phyloP scores from a whole-genome alignment of 2,888 invertebrate species.

The Frankliniella intonsa region DNA sequence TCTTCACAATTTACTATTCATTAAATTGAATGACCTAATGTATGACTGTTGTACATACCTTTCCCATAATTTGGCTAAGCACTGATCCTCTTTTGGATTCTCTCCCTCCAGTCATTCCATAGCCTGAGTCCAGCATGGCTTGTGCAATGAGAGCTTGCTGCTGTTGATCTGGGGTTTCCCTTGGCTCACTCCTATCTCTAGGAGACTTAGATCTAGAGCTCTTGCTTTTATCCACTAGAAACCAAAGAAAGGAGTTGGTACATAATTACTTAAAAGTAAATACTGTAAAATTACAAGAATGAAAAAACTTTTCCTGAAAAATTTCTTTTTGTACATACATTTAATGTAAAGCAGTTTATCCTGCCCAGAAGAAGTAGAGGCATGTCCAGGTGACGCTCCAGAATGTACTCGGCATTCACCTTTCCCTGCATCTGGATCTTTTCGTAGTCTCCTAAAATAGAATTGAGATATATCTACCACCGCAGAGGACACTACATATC shows the following conservation, averaged over 20 bases:
- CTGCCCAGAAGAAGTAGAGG: not conserved
- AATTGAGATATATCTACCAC: not conserved
- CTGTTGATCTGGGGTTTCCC: not conserved
- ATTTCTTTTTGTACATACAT: not conserved
- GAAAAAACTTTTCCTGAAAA: not conserved
- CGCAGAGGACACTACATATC: constrained; percentile 32
- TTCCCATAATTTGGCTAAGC: not conserved
- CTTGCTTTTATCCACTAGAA: not conserved
- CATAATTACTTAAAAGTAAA: not conserved
- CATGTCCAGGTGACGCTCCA: constrained; percentile 22
- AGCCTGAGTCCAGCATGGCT: not conserved
- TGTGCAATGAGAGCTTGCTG: not conserved
- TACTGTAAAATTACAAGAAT: not conserved
- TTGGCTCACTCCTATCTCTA: not conserved
- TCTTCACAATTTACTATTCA: too few relatives aligned
- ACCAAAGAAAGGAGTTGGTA: not conserved
- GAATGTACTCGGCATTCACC: constrained; percentile 38
- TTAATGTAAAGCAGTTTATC: not conserved
- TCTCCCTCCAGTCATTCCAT: not conserved
- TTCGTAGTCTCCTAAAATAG: constrained; percentile 22
- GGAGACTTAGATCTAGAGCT: not conserved
- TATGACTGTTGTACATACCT: not conserved
- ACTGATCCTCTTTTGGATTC: constrained; percentile 11
- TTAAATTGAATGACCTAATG: too few relatives aligned
- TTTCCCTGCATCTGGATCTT: constrained; percentile 30